A percentile compares a stretch with the other conserved stretches of the same genome.
Conservation (phyloP, 2,113 vertebrate genomes). For the Cochlearius cochlearius region DNA sequence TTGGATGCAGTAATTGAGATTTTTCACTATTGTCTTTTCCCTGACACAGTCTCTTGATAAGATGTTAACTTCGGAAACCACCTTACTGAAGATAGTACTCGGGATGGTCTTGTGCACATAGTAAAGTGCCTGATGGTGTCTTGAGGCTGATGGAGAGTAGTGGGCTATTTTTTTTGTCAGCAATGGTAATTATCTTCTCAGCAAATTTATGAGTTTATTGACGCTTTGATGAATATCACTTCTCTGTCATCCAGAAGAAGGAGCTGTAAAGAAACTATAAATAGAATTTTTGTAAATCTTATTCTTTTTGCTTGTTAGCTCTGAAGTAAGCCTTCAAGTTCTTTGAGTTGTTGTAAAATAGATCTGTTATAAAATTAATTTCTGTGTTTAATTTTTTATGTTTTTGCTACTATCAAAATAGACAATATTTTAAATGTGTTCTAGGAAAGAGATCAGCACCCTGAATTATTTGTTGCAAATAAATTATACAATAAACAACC, state of each 20-base stretch:
- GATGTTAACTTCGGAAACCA: neutral
- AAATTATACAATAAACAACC: neutral
- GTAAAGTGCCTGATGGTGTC: neutral
- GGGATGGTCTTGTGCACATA: neutral
- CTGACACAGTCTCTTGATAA: neutral
- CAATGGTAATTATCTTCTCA: neutral
- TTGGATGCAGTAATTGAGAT: neutral
- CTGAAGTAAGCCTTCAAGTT: neutral
- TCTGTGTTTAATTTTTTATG: neutral
- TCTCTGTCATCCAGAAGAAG: neutral
- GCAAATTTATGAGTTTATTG: neutral
- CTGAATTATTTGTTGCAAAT: conserved; percentile 18
- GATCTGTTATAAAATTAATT: neutral
- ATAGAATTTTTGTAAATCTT: neutral
- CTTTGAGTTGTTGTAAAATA: neutral
- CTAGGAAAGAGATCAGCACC: neutral
- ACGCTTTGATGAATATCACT: neutral
- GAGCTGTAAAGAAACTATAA: neutral
- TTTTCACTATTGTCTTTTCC: neutral
- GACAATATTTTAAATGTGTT: neutral
- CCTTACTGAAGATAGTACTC: neutral
- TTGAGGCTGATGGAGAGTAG: neutral
- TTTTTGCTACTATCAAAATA: neutral
- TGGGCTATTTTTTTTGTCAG: neutral
- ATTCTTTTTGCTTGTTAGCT: neutral